A percentile compares a stretch with the other conserved stretches of the same genome.
phyloP scores from a whole-genome alignment of 2,113 vertebrate genomes.

The Accipiter cooperii region DNA sequence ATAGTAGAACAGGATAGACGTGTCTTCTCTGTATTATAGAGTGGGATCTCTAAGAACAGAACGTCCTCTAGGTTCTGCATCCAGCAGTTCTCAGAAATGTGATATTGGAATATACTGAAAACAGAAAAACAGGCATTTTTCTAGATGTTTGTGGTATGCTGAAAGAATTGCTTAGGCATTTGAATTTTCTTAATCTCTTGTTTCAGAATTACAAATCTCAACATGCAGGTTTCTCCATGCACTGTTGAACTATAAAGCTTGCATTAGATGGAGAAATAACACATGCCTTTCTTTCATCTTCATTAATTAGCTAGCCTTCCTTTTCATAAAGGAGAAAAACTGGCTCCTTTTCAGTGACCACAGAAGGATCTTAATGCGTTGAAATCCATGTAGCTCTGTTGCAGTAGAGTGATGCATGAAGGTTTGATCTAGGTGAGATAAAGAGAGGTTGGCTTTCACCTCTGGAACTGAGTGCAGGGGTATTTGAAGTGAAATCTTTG shows the following conservation, averaged over 20 bases:
- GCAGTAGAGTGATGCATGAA: neutral
- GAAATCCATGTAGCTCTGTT: neutral
- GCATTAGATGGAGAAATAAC: neutral
- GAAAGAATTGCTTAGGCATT: neutral
- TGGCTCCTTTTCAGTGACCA: neutral
- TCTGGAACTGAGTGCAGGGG: neutral
- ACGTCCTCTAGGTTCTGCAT: neutral
- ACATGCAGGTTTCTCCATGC: neutral
- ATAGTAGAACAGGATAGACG: neutral
- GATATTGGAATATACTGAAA: neutral
- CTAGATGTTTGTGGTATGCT: neutral
- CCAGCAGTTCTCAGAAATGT: neutral
- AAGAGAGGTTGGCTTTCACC: conserved; percentile 12
- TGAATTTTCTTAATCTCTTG: neutral
- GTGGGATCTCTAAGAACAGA: neutral
- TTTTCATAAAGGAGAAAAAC: neutral
- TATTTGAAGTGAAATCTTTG: neutral
- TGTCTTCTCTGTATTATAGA: neutral
- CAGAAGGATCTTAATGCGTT: neutral
- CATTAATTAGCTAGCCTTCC: neutral
- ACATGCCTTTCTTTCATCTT: neutral
- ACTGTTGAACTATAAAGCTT: neutral
- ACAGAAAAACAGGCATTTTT: neutral
- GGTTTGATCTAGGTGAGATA: neutral
- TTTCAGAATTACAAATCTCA: neutral